These are phyloP conservation scores for Microchirus variegatus DNA, from an alignment of 2,797 vertebrate genomes.

Conservation along the genomic window DNA sequence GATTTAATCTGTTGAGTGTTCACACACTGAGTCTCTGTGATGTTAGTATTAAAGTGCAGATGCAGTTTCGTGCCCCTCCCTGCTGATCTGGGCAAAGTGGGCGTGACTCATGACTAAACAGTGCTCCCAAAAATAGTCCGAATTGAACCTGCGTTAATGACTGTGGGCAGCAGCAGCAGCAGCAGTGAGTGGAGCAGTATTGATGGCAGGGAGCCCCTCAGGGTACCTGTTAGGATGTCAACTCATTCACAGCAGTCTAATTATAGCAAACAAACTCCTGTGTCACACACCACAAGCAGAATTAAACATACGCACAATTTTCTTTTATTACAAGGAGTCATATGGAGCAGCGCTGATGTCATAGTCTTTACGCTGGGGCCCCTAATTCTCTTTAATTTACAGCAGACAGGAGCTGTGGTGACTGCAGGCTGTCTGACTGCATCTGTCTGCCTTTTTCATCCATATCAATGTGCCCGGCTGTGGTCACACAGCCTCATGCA, in stretches of 20 bases:
- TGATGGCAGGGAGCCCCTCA: constrained; percentile 13
- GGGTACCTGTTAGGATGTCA: constrained; percentile 28
- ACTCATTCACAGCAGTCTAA: constrained; percentile 39
- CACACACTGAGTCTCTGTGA: background rate
- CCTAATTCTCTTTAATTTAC: constrained; percentile 67
- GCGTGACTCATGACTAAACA: constrained; percentile 53
- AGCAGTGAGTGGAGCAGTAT: constrained; percentile 23
- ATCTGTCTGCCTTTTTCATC: constrained; percentile 44
- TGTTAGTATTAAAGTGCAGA: background rate
- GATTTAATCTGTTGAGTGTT: background rate
- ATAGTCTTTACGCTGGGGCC: constrained; percentile 59
- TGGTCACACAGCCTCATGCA: constrained; percentile 36
- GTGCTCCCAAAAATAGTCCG: constrained; percentile 50
- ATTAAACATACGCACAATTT: constrained; percentile 47
- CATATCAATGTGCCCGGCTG: constrained; percentile 42
- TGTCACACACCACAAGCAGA: constrained; percentile 39
- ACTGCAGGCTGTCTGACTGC: constrained; percentile 33
- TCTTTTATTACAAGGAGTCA: constrained; percentile 66
- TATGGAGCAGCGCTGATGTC: constrained; percentile 65
- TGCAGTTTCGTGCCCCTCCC: constrained; percentile 47
- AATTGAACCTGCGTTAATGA: constrained; percentile 33
- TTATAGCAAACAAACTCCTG: constrained; percentile 54
- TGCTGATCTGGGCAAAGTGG: constrained; percentile 50
- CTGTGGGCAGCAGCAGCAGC: background rate
- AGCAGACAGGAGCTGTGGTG: constrained; percentile 70